Percentiles rank a stretch among this genome's conserved stretches.
Conservation (phyloP, 2,888 invertebrate genomes). For the Drosophila recens region DNA sequence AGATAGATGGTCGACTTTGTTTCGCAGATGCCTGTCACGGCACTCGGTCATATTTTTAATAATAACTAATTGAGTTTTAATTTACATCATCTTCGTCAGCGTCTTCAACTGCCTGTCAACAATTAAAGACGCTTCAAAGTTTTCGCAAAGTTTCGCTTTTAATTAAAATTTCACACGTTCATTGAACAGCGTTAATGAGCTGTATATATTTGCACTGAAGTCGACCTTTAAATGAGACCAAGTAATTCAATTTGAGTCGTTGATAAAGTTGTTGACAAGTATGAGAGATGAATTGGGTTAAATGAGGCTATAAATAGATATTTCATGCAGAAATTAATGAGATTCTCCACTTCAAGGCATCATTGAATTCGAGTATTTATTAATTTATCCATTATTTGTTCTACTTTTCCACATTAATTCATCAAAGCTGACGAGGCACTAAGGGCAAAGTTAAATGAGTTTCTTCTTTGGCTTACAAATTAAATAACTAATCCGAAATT, state of each 20-base stretch:
- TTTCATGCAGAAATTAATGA: conserved; percentile 20
- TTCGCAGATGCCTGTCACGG: neutral
- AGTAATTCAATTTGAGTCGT: conserved; percentile 27
- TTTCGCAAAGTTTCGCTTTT: conserved; percentile 21
- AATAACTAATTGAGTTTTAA: conserved; percentile 22
- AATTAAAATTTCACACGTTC: conserved; percentile 35
- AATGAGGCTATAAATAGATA: conserved; percentile 36
- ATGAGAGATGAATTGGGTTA: conserved; percentile 23
- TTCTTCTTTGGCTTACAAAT: conserved; percentile 37
- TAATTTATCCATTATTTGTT: conserved; percentile 14
- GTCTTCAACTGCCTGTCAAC: neutral
- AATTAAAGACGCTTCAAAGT: conserved; percentile 23
- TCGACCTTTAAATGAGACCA: conserved; percentile 14
- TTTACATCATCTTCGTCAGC: neutral
- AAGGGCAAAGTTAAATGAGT: conserved; percentile 59
- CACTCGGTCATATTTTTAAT: conserved; percentile 2
- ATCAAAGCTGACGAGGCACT: conserved; percentile 24
- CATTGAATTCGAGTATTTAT: neutral
- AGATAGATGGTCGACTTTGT: neutral
- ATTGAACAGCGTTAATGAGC: conserved; percentile 24
- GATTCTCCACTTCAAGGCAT: neutral
- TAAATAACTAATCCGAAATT: conserved; percentile 59
- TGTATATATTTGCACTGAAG: neutral
- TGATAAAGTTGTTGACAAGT: conserved; percentile 8
- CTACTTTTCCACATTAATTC: conserved; percentile 2